A percentile compares a stretch with the other conserved stretches of the same genome.
These are phyloP conservation scores for Toxonevra muliebris DNA, from an alignment of 2,888 invertebrate species.

Conservation along the genomic window DNA sequence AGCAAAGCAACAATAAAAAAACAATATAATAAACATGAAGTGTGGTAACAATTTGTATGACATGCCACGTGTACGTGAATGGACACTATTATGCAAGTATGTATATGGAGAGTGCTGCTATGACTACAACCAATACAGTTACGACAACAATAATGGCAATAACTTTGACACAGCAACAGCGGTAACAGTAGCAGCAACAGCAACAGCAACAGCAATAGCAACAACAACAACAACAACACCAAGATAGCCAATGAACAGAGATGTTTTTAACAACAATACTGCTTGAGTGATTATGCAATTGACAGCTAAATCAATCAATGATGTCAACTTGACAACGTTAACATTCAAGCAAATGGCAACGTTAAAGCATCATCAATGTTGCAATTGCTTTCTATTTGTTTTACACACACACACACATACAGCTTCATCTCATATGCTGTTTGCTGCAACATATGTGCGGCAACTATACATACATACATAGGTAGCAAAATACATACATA, in stretches of 20 bases:
- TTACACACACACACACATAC: background rate
- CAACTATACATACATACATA: background rate
- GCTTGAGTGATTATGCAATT: slow-evolving; percentile 62
- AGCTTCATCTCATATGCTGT: too few relatives aligned
- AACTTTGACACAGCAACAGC: background rate
- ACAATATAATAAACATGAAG: background rate
- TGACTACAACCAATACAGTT: background rate
- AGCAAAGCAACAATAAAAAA: background rate
- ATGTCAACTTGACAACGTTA: slow-evolving; percentile 57
- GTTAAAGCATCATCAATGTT: background rate
- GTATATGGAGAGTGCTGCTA: background rate
- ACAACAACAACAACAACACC: slow-evolving; percentile 13
- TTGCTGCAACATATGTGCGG: slow-evolving; percentile 26
- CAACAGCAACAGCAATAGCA: slow-evolving; percentile 20
- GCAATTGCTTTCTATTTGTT: slow-evolving; percentile 21
- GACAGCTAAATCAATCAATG: slow-evolving; percentile 64
- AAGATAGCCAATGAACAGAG: too few relatives aligned
- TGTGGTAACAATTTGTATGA: slow-evolving; percentile 3
- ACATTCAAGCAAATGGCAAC: slow-evolving; percentile 6
- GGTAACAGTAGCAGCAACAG: background rate
- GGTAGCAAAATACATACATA: background rate
- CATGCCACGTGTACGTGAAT: background rate
- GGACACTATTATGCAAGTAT: background rate
- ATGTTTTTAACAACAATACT: slow-evolving; percentile 41
- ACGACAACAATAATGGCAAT: slow-evolving; percentile 10